Evolutionary conservation across 1,140 invertebrate genomes (phyloP), one percentile per base, ranked within the genome.

Genomic region (Lethocerus indicus): DNA sequence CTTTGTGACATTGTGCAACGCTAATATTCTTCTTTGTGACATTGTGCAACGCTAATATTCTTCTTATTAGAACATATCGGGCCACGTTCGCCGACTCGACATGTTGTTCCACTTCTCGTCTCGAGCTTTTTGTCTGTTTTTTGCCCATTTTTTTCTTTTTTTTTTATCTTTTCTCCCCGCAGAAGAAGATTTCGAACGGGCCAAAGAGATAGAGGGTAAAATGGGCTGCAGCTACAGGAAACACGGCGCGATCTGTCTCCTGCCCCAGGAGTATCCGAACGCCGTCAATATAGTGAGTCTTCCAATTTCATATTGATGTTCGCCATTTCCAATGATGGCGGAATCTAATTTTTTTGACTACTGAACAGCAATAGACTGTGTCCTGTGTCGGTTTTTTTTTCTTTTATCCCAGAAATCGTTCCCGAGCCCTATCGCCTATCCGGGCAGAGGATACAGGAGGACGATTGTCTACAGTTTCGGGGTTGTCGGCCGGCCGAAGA

Each of bases 231-330:
- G 63, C 0, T 94, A 93, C 60, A 71, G 71, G n/a, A 76, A 78
- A 53, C 86, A 91, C 56, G 81, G 78, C 1, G 85, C 78, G 1
- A 80, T 95, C 52, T 92, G 85, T 59, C 66, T 94, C 26, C 88
- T 94, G 64, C 87, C 90, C 0, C 88, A 94, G 65, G 86, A 84
- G 58, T 95, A 80, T 70, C 91, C 91, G 0, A 83, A 96, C 67
- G 83, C 89, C 12, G 66, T 91, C 2, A 88, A 95, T 69, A 73
- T 89, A 63, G 73, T 84, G 66, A 69, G 66, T 65, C 24, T 47
- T 43, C 2, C n/a, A 36, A 2, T 36, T 16, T 36, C n/a, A 36
- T 36, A 36, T 3, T 36, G 20, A 36, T 36, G 20, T 7, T 36
- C 14, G n/a, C 7, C 7, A 9, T 32, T 32, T 16, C 27, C 44